These are phyloP conservation scores for Microcaecilia unicolor DNA, from an alignment of 2,797 vertebrate species.

Conservation along the genomic window DNA sequence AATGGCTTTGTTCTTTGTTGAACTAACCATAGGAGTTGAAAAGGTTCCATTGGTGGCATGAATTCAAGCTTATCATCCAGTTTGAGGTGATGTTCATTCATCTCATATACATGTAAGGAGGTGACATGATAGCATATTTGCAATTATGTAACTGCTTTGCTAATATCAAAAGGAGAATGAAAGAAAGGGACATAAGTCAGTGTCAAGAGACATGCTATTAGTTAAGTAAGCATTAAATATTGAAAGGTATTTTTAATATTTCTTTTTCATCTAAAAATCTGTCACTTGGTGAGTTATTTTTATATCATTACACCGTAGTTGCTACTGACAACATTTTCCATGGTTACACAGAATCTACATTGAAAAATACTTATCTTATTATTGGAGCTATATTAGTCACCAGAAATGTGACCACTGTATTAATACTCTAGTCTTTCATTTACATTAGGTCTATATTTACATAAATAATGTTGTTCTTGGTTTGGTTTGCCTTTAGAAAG, in stretches of 20 bases:
- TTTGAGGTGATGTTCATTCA: constrained; percentile 53
- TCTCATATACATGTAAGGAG: constrained; percentile 45
- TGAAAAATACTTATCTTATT: too few species aligned
- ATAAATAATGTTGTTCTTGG: too few species aligned
- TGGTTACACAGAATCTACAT: too few species aligned
- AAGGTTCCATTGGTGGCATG: constrained; percentile 31
- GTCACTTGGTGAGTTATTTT: constrained; percentile 43
- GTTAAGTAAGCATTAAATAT: constrained; percentile 71
- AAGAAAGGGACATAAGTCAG: constrained; percentile 55
- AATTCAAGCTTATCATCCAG: constrained; percentile 32
- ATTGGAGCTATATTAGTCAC: too few species aligned
- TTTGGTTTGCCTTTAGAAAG: too few species aligned
- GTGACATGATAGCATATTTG: constrained; percentile 57
- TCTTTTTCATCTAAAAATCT: constrained; percentile 66
- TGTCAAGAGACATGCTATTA: constrained; percentile 55
- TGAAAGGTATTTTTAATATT: constrained; percentile 66
- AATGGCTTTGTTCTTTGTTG: constrained; percentile 6
- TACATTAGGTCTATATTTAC: too few species aligned
- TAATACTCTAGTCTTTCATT: too few species aligned
- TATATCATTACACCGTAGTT: constrained; percentile 23
- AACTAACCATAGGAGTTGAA: constrained; percentile 19
- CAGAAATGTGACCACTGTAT: too few species aligned
- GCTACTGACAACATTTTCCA: constrained; percentile 48
- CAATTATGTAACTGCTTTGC: constrained; percentile 59
- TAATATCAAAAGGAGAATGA: constrained; percentile 65